Evolutionary conservation across 2,888 invertebrate species (phyloP).

Genomic region (Lomographa bimaculata): DNA sequence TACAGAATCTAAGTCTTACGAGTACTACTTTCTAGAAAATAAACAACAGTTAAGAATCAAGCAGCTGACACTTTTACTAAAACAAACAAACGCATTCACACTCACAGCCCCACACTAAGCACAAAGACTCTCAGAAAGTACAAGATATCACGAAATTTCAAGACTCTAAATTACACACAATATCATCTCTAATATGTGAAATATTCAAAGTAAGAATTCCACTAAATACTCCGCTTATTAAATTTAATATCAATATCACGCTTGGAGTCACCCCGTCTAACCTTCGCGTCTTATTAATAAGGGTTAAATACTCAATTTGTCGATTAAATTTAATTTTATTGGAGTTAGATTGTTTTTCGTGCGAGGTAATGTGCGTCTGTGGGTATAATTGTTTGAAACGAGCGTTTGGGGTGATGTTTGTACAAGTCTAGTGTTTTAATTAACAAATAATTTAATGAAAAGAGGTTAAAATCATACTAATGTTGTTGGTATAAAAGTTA

Average conservation of each 20-base stretch:
- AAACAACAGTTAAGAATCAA: too few species aligned
- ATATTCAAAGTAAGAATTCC: constrained; percentile 28
- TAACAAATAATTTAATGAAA: too few species aligned
- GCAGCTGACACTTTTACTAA: too few species aligned
- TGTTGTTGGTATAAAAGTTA: neutral
- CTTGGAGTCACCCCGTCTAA: constrained; percentile 44
- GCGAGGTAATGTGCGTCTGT: constrained; percentile 15
- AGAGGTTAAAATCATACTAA: too few species aligned
- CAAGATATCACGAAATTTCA: too few species aligned
- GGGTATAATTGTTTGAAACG: constrained; percentile 7
- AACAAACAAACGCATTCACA: too few species aligned
- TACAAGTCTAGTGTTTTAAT: too few species aligned
- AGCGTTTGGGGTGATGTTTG: constrained; percentile 2
- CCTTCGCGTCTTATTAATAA: constrained; percentile 53
- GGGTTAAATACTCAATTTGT: constrained; percentile 52
- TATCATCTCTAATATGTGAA: constrained; percentile 8
- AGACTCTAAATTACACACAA: too few species aligned
- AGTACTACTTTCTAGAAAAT: too few species aligned
- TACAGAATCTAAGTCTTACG: too few species aligned
- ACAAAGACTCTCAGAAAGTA: too few species aligned
- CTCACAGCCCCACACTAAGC: too few species aligned
- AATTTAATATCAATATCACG: constrained; percentile 77
- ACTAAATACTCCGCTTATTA: constrained; percentile 48
- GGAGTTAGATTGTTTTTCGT: constrained; percentile 24
- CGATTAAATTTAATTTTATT: constrained; percentile 39